A percentile compares a stretch with the other conserved stretches of the same genome.
Evolutionary conservation across 2,113 vertebrate species (phyloP).

Genomic region (Sorex araneus): DNA sequence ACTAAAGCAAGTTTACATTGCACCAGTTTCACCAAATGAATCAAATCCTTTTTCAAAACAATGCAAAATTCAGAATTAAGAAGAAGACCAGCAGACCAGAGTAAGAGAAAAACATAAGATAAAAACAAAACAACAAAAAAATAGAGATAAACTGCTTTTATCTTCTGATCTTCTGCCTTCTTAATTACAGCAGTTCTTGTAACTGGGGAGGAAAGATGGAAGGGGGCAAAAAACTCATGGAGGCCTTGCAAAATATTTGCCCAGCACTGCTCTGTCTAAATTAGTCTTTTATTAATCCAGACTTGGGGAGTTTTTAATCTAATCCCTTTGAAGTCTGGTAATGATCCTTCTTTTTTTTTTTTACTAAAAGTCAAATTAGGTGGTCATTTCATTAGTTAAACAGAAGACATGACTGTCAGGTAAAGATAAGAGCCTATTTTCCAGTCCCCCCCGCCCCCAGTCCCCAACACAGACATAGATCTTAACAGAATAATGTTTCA

Average conservation of each 20-base stretch:
- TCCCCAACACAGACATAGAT: slow-evolving; percentile 1
- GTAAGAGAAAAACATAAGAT: slow-evolving; percentile 20
- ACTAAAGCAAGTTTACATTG: not conserved
- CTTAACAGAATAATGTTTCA: slow-evolving; percentile 7
- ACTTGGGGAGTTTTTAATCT: slow-evolving; percentile 64
- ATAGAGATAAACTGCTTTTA: slow-evolving; percentile 65
- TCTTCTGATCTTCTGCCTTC: slow-evolving; percentile 76
- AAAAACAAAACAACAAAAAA: slow-evolving; percentile 13
- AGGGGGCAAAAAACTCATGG: slow-evolving; percentile 64
- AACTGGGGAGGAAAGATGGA: slow-evolving; percentile 59
- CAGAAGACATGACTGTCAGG: slow-evolving; percentile 17
- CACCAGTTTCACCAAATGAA: not conserved
- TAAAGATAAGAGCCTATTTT: not conserved
- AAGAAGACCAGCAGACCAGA: slow-evolving; percentile 43
- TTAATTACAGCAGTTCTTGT: slow-evolving; percentile 79
- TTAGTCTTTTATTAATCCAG: slow-evolving; percentile 65
- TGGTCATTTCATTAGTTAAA: accelerated
- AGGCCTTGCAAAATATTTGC: slow-evolving; percentile 60
- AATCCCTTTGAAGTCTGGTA: slow-evolving; percentile 48
- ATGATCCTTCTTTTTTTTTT: not conserved
- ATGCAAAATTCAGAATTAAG: slow-evolving; percentile 71
- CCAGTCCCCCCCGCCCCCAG: no score
- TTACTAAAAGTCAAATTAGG: slow-evolving; percentile 68
- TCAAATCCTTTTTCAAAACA: slow-evolving; percentile 17
- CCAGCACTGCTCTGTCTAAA: slow-evolving; percentile 77